These are phyloP conservation scores for Thryonomys swinderianus DNA, from an alignment of 2,113 vertebrate species.

Conservation along the genomic window DNA sequence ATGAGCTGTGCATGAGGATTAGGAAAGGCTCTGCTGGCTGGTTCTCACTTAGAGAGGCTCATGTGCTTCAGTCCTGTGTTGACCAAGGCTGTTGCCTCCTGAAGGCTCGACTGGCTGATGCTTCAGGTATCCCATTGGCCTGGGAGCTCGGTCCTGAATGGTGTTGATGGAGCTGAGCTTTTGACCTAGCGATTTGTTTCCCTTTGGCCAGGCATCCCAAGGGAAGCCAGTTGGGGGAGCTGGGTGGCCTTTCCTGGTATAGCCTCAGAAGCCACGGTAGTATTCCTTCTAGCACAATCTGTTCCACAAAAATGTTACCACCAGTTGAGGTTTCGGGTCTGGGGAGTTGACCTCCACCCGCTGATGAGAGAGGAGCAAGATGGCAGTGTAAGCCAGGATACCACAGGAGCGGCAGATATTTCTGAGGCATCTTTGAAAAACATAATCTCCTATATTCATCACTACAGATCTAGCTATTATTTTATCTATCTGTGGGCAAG, in stretches of 20 bases:
- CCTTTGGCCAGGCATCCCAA: background rate
- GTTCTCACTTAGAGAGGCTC: background rate
- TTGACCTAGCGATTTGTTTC: background rate
- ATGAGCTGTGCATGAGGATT: background rate
- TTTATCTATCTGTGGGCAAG: background rate
- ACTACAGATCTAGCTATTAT: background rate
- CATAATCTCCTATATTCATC: background rate
- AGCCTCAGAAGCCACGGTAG: background rate
- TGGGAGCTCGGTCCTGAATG: background rate
- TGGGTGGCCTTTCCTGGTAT: background rate
- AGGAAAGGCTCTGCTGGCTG: background rate
- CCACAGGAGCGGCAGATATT: background rate
- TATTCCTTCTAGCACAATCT: background rate
- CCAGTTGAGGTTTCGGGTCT: background rate
- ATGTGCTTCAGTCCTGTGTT: rapidly evolving
- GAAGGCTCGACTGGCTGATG: background rate
- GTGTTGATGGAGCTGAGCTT: background rate
- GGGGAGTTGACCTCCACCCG: background rate
- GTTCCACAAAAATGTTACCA: too few relatives aligned
- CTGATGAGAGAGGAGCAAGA: background rate
- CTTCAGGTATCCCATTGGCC: background rate
- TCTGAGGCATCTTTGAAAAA: background rate
- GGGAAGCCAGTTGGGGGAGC: too few relatives aligned
- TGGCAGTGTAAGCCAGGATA: background rate
- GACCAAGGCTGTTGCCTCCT: background rate